Conservation (phyloP, 2,888 invertebrate genomes). For the Ariolimax columbianus region DNA sequence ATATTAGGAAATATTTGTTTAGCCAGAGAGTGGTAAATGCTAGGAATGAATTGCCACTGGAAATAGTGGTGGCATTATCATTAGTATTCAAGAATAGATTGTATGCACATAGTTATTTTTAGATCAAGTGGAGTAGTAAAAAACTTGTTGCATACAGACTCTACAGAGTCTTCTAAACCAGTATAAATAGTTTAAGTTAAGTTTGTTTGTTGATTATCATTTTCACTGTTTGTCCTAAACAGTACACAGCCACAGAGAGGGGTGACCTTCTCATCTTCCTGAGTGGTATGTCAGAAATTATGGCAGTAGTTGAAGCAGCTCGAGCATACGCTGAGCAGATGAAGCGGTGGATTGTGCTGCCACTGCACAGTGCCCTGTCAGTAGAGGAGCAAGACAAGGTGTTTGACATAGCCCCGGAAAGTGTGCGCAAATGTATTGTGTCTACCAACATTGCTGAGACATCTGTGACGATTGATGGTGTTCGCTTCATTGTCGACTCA, state of each 20-base stretch:
- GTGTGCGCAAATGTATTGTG: conserved; percentile 95
- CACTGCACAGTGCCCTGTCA: conserved; percentile 94
- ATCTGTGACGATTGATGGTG: conserved; percentile 98
- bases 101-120: no score
- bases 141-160: no score
- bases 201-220: not conserved
- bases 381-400: conserved; percentile 97
- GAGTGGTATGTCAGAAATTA: conserved; percentile 95
- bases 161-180: no score
- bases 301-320: conserved; percentile 89
- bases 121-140: no score
- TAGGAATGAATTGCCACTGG: no score
- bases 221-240: conserved; percentile 1
- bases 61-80: no score
- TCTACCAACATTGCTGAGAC: conserved; percentile 99
- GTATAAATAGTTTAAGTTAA: no score
- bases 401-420: conserved; percentile 96
- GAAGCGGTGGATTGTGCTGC: conserved; percentile 93
- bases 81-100: no score
- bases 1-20: no score
- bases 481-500: conserved; percentile 97
- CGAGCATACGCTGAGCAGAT: conserved; percentile 88
- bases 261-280: conserved; percentile 97
- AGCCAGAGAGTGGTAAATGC: no score
- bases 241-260: conserved; percentile 88